phyloP scores from a whole-genome alignment of 2,113 vertebrate genomes.

The Peromyscus maniculatus region DNA sequence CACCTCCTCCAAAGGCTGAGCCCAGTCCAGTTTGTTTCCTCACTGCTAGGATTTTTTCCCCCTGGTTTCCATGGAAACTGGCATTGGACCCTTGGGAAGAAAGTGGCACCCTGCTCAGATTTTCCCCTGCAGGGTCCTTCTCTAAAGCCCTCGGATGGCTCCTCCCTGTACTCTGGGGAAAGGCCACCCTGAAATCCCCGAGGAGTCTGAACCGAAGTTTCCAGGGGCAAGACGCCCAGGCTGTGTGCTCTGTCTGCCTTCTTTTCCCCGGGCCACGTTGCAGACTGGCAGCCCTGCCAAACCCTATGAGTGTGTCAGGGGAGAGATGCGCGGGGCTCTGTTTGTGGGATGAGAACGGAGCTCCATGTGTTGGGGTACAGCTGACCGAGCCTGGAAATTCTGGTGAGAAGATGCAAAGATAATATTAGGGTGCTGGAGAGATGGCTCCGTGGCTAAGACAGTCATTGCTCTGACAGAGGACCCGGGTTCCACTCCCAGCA shows the following conservation, averaged over 20 bases:
- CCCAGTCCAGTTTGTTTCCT: conserved; percentile 66
- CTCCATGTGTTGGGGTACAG: background rate
- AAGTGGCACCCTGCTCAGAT: conserved; percentile 71
- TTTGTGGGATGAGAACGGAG: background rate
- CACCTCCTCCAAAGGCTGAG: conserved; percentile 37
- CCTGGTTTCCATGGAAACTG: conserved; percentile 72
- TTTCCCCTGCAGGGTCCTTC: conserved; percentile 68
- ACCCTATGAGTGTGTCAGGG: background rate
- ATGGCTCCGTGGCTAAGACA: background rate
- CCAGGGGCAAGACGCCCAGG: background rate
- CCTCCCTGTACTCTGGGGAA: background rate
- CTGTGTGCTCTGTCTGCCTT: background rate
- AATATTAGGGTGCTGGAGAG: background rate
- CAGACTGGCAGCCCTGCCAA: background rate
- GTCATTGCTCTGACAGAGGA: background rate
- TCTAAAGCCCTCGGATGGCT: background rate
- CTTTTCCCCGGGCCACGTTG: background rate
- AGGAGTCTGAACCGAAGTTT: background rate
- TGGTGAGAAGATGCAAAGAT: background rate
- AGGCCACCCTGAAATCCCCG: background rate
- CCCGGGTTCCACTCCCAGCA: background rate
- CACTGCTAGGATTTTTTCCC: conserved; percentile 1
- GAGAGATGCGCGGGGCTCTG: background rate
- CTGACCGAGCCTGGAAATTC: background rate
- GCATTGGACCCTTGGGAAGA: conserved; percentile 58